Evolutionary conservation across 2,797 vertebrate genomes (phyloP).

Genomic region (Falco cherrug): DNA sequence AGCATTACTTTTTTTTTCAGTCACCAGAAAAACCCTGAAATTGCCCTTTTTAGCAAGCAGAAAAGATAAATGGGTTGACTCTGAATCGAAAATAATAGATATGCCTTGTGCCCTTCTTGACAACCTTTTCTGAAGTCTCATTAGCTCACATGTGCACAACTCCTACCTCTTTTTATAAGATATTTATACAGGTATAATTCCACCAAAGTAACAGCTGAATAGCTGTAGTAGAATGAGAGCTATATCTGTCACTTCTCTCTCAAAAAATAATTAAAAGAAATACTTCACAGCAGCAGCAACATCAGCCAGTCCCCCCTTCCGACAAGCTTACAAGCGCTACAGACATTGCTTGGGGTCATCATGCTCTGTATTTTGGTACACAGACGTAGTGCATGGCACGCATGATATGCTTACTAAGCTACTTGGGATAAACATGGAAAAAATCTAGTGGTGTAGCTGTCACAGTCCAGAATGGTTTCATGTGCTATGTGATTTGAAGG

Average conservation of each 20-base stretch:
- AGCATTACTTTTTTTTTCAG: slow-evolving; percentile 23
- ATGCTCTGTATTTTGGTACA: slow-evolving; percentile 59
- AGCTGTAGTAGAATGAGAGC: neutral
- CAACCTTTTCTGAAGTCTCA: slow-evolving; percentile 36
- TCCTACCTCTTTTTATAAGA: neutral
- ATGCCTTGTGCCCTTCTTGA: slow-evolving; percentile 1
- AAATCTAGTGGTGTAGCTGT: slow-evolving; percentile 65
- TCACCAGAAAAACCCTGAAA: slow-evolving; percentile 36
- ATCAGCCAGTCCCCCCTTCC: neutral
- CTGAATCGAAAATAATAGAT: slow-evolving; percentile 15
- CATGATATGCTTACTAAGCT: slow-evolving; percentile 63
- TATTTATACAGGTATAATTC: slow-evolving; percentile 25
- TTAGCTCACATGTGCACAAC: neutral
- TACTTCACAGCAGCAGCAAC: neutral
- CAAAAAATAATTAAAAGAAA: neutral
- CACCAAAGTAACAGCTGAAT: neutral
- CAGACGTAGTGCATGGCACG: slow-evolving; percentile 61
- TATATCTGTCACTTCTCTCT: slow-evolving; percentile 22
- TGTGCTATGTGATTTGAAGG: slow-evolving; percentile 65
- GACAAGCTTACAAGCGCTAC: slow-evolving; percentile 2
- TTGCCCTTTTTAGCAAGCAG: slow-evolving; percentile 46
- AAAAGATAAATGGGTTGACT: slow-evolving; percentile 34
- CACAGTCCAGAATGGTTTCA: slow-evolving; percentile 72
- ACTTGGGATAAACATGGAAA: slow-evolving; percentile 77
- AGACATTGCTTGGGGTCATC: slow-evolving; percentile 36